Base-by-base conservation (phyloP, 2,113 vertebrate species). In the Grus americana region DNA sequence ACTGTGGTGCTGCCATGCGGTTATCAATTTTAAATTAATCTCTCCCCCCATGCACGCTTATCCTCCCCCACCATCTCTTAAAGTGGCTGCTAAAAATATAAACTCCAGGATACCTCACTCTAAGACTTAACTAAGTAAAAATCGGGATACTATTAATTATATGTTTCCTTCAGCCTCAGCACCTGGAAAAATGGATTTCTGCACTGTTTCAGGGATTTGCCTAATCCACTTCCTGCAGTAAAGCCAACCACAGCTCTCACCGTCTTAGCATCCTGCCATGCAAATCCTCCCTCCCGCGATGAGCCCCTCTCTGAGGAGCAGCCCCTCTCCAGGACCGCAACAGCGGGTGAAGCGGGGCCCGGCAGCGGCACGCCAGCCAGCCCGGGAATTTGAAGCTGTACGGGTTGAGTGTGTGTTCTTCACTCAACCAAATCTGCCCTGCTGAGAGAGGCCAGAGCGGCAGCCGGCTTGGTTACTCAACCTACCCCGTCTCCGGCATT, bases 11-110 rank as follows among this genome's bases (percentile, higher is more conserved):
- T 97, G 97, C 96, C 95, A 95, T 59, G 96, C 50, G 54, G 98
- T 98, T 98, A 98, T 98, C 98, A 98, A 98, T 98, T 98, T 98
- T 97, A 98, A 98, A 98, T 98, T 98, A 97, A 98, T 98, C 97
- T 98, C 98, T 95, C 96, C 97, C 93, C 96, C 93, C 74, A 65
- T 93, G 92, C 81, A 94, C 78, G 32, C 87, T 94, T 94, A 87
- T 87, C 85, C 93, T 96, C 92, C 84, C 92, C 93, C 91, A 90
- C 94, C 96, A 97, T 94, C 95, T 97, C 96, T 97, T 96, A 97
- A 98, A 98, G 97, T 95, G 97, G 91, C 95, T 98, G 97, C 97
- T 98, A 98, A 98, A 98, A 98, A 98, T 98, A 97, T 93, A 97
- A 98, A 97, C 96, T 98, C 97, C 95, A 93, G 96, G 98, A 97